These are phyloP conservation scores for Maconellicoccus hirsutus DNA, from an alignment of 1,140 invertebrate species.

Conservation along the genomic window DNA sequence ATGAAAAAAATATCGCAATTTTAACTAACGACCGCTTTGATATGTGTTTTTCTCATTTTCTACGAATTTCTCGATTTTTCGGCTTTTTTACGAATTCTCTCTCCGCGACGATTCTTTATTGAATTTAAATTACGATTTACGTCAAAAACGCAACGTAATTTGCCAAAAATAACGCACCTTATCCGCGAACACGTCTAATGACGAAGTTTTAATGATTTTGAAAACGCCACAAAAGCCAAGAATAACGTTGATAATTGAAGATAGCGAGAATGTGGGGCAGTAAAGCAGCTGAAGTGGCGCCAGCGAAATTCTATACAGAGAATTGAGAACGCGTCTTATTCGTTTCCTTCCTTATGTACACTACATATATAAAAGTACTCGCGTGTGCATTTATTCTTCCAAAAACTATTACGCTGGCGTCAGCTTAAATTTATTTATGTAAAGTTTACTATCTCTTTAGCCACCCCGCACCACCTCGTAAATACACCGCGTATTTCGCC, in stretches of 20 bases:
- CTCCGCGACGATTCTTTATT: no score
- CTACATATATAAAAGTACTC: neutral
- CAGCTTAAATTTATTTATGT: slow-evolving; percentile 9
- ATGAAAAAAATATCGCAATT: no score
- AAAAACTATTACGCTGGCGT: slow-evolving; percentile 3
- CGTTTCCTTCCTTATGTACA: slow-evolving; percentile 8
- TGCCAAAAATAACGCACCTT: no score
- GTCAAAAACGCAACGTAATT: no score
- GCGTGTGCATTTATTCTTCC: slow-evolving; percentile 7
- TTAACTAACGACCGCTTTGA: no score
- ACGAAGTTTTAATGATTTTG: neutral
- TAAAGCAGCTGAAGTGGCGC: neutral
- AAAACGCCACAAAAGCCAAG: neutral
- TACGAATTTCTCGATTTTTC: no score
- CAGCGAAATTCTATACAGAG: neutral
- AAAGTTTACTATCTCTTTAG: slow-evolving; percentile 10
- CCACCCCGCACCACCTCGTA: neutral
- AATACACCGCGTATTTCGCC: neutral
- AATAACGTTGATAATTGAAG: neutral
- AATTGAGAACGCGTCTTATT: slow-evolving; percentile 4
- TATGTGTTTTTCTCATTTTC: no score
- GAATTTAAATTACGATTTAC: no score
- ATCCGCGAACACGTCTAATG: no score
- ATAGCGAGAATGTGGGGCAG: neutral
- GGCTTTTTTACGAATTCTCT: no score